A percentile compares a stretch with the other conserved stretches of the same genome.
phyloP scores from a whole-genome alignment of 2,888 invertebrate genomes.

The Agonum fuliginosum region DNA sequence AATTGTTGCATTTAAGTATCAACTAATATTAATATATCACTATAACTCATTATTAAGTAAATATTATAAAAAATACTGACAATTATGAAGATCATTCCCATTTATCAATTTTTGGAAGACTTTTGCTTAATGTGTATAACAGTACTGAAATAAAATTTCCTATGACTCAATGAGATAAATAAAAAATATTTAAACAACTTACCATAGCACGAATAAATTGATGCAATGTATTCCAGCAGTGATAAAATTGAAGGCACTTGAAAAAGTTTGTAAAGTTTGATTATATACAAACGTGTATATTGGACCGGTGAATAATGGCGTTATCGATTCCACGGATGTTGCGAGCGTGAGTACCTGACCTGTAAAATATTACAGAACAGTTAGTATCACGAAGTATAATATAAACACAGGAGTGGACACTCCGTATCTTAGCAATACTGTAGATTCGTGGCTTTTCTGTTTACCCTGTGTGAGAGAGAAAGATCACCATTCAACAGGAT shows the following conservation, averaged over 20 bases:
- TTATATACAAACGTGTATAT: conserved; percentile 80
- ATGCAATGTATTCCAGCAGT: conserved; percentile 69
- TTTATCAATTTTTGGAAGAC: background rate
- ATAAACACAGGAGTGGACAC: too few relatives aligned
- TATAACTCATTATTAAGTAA: background rate
- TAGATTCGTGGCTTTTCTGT: too few relatives aligned
- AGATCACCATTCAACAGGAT: too few relatives aligned
- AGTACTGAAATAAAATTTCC: conserved; percentile 36
- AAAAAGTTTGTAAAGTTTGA: conserved; percentile 74
- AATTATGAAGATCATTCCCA: background rate
- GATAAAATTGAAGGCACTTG: conserved; percentile 77
- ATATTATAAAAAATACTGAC: background rate
- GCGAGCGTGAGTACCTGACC: conserved; percentile 83
- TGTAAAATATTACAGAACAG: conserved; percentile 61
- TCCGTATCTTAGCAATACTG: too few relatives aligned
- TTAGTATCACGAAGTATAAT: too few relatives aligned
- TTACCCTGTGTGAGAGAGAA: too few relatives aligned
- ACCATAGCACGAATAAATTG: conserved; percentile 40
- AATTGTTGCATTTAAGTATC: too few relatives aligned
- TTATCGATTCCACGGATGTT: conserved; percentile 79
- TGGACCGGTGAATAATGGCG: conserved; percentile 78
- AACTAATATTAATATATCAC: too few relatives aligned
- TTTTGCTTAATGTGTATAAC: conserved; percentile 23
- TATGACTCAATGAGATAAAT: background rate
- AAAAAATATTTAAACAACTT: background rate